Evolutionary conservation across 2,113 vertebrate genomes (phyloP).

Genomic region (Capreolus pygargus): DNA sequence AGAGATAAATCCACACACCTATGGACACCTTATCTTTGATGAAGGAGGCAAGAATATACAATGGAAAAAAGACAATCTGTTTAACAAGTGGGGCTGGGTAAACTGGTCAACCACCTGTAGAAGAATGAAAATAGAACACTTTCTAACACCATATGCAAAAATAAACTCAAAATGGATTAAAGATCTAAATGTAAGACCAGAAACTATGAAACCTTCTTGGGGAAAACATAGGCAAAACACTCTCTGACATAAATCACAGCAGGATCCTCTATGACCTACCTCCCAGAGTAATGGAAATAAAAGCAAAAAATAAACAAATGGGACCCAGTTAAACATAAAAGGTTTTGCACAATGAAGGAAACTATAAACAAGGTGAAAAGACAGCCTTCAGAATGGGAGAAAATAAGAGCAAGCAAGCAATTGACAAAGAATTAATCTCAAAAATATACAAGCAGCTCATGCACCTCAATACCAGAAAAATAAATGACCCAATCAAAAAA

Average conservation of each 20-base stretch:
- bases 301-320: background rate
- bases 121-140: background rate
- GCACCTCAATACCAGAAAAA: background rate
- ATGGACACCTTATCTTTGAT: background rate
- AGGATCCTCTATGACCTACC: background rate
- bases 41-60: background rate
- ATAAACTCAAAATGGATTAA: background rate
- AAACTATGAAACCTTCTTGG: background rate
- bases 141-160: background rate
- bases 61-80: background rate
- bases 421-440: background rate
- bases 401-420: background rate
- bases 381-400: background rate
- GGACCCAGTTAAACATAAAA: accelerated
- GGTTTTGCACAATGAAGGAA: background rate
- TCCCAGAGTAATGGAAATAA: background rate
- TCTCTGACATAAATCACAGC: background rate
- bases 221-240: background rate
- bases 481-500: background rate
- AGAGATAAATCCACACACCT: background rate
- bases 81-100: background rate
- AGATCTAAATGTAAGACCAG: background rate
- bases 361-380: background rate
- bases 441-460: background rate
- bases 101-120: background rate